These are phyloP conservation scores for Antennarius maculatus DNA, from an alignment of 2,797 vertebrate species.

Conservation along the genomic window DNA sequence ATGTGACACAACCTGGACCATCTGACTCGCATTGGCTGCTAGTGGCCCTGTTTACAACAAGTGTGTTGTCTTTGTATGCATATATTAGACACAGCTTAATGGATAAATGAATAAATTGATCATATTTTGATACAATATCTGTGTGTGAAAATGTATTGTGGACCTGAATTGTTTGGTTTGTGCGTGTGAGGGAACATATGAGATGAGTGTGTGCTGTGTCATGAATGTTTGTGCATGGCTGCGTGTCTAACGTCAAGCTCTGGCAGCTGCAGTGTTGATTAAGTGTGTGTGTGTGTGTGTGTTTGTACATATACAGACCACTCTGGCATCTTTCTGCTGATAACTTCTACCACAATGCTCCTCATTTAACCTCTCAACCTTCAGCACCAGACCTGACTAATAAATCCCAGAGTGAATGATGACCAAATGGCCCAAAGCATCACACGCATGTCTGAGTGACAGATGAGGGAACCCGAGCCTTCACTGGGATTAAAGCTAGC, in stretches of 20 bases:
- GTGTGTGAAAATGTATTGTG: constrained; percentile 24
- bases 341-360: constrained; percentile 65
- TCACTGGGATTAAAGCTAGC: constrained; percentile 58
- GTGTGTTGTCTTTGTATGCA: constrained; percentile 4
- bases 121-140: constrained; percentile 21
- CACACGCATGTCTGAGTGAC: constrained; percentile 58
- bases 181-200: neutral
- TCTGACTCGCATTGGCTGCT: constrained; percentile 44
- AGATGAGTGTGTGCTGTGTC: neutral
- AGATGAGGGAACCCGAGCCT: constrained; percentile 53
- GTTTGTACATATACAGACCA: constrained; percentile 22
- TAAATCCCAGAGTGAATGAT: constrained; percentile 75
- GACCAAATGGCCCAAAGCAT: constrained; percentile 44
- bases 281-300: constrained; percentile 24
- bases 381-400: constrained; percentile 63
- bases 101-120: constrained; percentile 13
- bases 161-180: constrained; percentile 2
- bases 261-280: constrained; percentile 46
- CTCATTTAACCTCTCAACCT: constrained; percentile 71
- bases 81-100: constrained; percentile 13
- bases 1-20: constrained; percentile 49
- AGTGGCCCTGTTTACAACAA: constrained; percentile 49
- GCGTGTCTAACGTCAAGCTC: constrained; percentile 49
- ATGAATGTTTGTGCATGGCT: constrained; percentile 39
- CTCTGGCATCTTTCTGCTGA: constrained; percentile 54